A percentile compares a stretch with the other conserved stretches of the same genome.
phyloP scores from a whole-genome alignment of 1,140 invertebrate genomes.

The Caenorhabditis elegans region DNA sequence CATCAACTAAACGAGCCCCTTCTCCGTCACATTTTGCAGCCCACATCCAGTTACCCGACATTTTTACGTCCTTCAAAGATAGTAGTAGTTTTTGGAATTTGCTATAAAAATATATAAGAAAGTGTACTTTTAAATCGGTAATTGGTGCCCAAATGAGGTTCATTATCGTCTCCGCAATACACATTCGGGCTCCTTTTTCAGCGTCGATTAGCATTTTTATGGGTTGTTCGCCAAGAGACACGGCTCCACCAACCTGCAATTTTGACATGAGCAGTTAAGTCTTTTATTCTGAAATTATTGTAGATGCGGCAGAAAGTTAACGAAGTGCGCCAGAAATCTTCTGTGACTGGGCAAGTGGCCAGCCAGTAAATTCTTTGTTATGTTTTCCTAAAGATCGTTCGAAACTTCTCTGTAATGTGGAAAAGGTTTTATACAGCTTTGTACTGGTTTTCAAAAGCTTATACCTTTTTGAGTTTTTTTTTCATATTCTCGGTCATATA shows the following conservation, averaged over 20 bases:
- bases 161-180: constrained; percentile 88
- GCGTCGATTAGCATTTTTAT: constrained; percentile 84
- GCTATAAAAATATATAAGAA: background rate
- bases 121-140: constrained; percentile 74
- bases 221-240: constrained; percentile 92
- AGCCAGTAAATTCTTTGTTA: too few species aligned
- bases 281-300: too few species aligned
- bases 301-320: too few species aligned
- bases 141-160: constrained; percentile 92
- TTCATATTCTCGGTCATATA: too few species aligned
- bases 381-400: too few species aligned
- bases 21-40: constrained; percentile 88
- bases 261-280: background rate
- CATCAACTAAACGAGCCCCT: constrained; percentile 81
- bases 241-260: constrained; percentile 80
- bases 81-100: background rate
- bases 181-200: constrained; percentile 83
- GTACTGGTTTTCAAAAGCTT: too few species aligned
- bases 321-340: too few species aligned
- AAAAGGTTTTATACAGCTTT: too few species aligned
- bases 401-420: too few species aligned
- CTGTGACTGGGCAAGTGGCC: too few species aligned
- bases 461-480: too few species aligned
- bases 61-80: constrained; percentile 79
- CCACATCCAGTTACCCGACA: constrained; percentile 99